Conservation (phyloP, 92 coral and sea anemone genomes). For the Actinostola sp. region DNA sequence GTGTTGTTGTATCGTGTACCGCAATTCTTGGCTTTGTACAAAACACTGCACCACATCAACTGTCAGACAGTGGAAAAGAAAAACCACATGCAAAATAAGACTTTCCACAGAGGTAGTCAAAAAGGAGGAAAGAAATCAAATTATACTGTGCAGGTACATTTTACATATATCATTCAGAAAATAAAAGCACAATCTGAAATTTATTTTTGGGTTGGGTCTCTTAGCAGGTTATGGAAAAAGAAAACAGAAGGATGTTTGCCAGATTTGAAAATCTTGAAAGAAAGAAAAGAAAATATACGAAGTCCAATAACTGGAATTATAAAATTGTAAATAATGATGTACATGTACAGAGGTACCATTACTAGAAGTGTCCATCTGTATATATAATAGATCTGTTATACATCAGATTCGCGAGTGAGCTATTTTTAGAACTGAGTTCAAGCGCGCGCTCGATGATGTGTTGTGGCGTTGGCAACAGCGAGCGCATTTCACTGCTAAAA, state of each 20-base stretch:
- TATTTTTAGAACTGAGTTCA: no score
- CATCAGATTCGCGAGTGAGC: no score
- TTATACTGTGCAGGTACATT: slow-evolving; percentile 54
- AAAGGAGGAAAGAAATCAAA: slow-evolving; percentile 55
- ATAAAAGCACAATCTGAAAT: background rate
- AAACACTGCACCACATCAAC: slow-evolving; percentile 32
- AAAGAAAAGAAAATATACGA: slow-evolving; percentile 11
- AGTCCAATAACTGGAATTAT: background rate
- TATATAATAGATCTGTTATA: no score
- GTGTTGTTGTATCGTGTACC: slow-evolving; percentile 55
- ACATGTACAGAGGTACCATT: no score
- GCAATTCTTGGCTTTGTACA: slow-evolving; percentile 40
- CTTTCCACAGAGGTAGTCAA: slow-evolving; percentile 46
- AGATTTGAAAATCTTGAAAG: slow-evolving; percentile 10
- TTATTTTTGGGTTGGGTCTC: background rate
- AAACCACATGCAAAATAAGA: slow-evolving; percentile 47
- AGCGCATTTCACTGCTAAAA: no score
- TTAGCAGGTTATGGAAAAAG: slow-evolving; percentile 38
- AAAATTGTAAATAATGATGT: background rate
- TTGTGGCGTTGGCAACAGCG: no score
- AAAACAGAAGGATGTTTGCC: slow-evolving; percentile 31
- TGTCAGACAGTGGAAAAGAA: slow-evolving; percentile 63
- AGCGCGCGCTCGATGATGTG: no score
- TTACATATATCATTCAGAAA: background rate
- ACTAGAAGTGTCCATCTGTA: no score